Percentiles rank a stretch among this genome's conserved stretches.
These are phyloP conservation scores for Aphodius granarius DNA, from an alignment of 2,888 invertebrate genomes.

Conservation along the genomic window DNA sequence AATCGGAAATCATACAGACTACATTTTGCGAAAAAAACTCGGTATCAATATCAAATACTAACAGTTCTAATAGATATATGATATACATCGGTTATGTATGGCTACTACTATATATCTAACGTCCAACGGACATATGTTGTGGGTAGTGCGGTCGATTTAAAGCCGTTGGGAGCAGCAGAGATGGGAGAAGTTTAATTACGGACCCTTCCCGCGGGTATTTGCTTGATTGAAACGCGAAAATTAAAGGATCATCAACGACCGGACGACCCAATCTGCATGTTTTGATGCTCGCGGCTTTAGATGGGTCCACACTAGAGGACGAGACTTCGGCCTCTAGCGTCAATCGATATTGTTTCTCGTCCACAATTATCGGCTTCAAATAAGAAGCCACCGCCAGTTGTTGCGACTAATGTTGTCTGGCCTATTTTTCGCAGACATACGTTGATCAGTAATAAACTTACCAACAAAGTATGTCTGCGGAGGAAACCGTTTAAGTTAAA, in stretches of 20 bases:
- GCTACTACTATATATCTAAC: background rate
- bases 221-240: constrained; percentile 29
- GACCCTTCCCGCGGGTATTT: constrained; percentile 20
- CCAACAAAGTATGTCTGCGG: background rate
- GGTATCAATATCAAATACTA: no score
- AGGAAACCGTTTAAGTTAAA: background rate
- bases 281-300: constrained; percentile 22
- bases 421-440: no score
- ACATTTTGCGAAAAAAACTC: no score
- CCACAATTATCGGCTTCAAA: background rate
- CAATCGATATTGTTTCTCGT: background rate
- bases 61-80: no score
- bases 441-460: no score
- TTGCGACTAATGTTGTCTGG: background rate
- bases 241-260: constrained; percentile 32
- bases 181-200: constrained; percentile 24
- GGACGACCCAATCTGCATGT: constrained; percentile 30
- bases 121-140: background rate
- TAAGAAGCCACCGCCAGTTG: no score
- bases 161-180: background rate
- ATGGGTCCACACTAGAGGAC: background rate
- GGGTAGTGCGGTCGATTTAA: background rate
- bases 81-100: no score
- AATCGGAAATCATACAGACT: no score
- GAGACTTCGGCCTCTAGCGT: background rate